These are phyloP conservation scores for Acromyrmex charruanus DNA, from an alignment of 1,140 invertebrate species.

Conservation along the genomic window DNA sequence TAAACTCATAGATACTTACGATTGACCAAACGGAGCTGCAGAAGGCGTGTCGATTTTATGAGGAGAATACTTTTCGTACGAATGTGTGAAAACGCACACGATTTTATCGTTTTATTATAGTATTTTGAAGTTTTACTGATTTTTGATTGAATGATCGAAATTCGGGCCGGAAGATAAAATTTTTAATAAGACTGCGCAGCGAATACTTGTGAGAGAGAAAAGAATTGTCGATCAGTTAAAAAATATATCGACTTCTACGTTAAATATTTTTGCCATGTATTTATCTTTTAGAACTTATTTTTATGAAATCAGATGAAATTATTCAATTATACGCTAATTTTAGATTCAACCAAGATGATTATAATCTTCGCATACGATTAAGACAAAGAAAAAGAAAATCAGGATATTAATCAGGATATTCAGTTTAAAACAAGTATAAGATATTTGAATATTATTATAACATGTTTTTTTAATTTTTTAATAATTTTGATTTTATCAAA, in stretches of 20 bases:
- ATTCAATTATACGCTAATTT: no score
- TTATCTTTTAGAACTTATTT: background rate
- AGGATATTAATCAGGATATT: no score
- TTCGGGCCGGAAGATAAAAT: background rate
- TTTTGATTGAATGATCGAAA: background rate
- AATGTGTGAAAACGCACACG: background rate
- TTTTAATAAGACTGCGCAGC: background rate
- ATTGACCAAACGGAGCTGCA: background rate
- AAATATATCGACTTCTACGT: background rate
- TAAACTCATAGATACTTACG: background rate
- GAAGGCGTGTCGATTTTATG: background rate
- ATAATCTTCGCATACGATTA: no score
- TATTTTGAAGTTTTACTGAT: background rate
- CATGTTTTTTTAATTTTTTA: background rate
- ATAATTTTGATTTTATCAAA: background rate
- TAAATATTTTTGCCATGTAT: background rate
- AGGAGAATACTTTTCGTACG: background rate
- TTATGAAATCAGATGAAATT: background rate
- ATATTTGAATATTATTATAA: no score
- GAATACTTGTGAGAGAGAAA: background rate
- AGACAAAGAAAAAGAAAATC: no score
- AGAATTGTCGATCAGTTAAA: background rate
- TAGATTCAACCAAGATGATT: no score
- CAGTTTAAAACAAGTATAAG: no score
- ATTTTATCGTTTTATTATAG: background rate